Base-by-base conservation (phyloP, 2,888 invertebrate genomes). In the Drosophila multiciliata region DNA sequence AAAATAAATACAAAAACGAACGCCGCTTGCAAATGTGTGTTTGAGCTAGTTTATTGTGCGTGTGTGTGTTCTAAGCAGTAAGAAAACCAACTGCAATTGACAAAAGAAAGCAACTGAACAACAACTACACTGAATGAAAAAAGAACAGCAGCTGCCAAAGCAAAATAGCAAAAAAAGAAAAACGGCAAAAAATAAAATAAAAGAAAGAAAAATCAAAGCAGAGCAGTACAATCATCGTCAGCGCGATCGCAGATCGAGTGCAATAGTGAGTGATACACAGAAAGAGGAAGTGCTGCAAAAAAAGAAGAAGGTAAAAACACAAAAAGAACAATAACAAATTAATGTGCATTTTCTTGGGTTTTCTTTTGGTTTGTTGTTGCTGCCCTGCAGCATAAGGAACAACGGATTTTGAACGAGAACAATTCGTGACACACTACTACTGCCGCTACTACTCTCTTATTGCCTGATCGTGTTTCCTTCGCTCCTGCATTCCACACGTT, bases 111-210 rank as follows among this genome's bases (percentile, higher is more conserved):
- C 48, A 48, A 49, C 55, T 70, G 61, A 48, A 55, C 60, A 57
- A 55, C 55, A 75, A 68, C 35, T 54, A 63, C 53, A 57, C 33
- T 49, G 50, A 50, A 49, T 62, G 33, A 42, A 26, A 35, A 62
- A 57, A 71, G 64, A 66, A 71, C 66, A 71, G 82, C 82, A 82
- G 80, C 86, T 85, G 72, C 74, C 77, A 64, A 55, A 74, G 70
- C 61, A 52, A 52, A 73, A 68, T 62, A 64, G 66, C 55, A 65
- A 65, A 60, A 73, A 77, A 58, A 61, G 61, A 62, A 60, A 59
- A 62, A 69, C 55, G 55, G 65, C 60, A 70, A 67, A 67, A 29
- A 60, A 32, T 59, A 32, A 59, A 32, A 59, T 23, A 55, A 53
- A 62, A 53, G 15, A 35, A 54, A 26, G 11, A 63, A 52, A 63